Percentiles rank a stretch among this genome's conserved stretches.
phyloP scores from a whole-genome alignment of 2,888 invertebrate species.

The Drosophila differens region DNA sequence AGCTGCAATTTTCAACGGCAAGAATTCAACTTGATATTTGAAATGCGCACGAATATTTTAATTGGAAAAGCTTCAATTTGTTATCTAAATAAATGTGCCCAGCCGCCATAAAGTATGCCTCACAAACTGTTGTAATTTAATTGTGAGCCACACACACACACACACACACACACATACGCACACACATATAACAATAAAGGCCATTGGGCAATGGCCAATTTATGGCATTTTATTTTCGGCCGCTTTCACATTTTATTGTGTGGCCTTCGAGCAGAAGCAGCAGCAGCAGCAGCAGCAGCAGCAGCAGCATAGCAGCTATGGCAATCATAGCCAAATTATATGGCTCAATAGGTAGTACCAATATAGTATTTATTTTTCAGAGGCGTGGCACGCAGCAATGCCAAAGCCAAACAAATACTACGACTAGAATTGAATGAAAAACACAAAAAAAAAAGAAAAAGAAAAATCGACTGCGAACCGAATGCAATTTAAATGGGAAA shows the following conservation, averaged over 20 bases:
- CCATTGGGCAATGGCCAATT: slow-evolving; percentile 58
- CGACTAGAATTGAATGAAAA: slow-evolving; percentile 24
- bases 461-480: slow-evolving; percentile 19
- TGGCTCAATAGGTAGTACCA: slow-evolving; percentile 26
- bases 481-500: slow-evolving; percentile 79
- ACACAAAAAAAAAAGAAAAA: neutral
- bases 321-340: slow-evolving; percentile 69
- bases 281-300: neutral
- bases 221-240: slow-evolving; percentile 65
- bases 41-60: slow-evolving; percentile 59
- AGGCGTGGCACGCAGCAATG: slow-evolving; percentile 24
- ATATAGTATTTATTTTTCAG: neutral
- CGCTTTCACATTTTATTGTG: slow-evolving; percentile 59
- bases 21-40: slow-evolving; percentile 59
- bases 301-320: slow-evolving; percentile 19
- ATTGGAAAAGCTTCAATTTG: slow-evolving; percentile 73
- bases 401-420: slow-evolving; percentile 44
- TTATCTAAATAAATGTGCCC: slow-evolving; percentile 72
- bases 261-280: slow-evolving; percentile 26
- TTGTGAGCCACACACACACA: slow-evolving; percentile 36
- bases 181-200: slow-evolving; percentile 52
- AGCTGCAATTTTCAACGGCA: slow-evolving; percentile 57
- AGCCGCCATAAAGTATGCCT: slow-evolving; percentile 56
- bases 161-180: neutral
- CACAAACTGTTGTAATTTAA: slow-evolving; percentile 59